Base-by-base conservation (phyloP, 30 jellyfish, hydroid and myxozoan genomes). In the Aurelia sp. region DNA sequence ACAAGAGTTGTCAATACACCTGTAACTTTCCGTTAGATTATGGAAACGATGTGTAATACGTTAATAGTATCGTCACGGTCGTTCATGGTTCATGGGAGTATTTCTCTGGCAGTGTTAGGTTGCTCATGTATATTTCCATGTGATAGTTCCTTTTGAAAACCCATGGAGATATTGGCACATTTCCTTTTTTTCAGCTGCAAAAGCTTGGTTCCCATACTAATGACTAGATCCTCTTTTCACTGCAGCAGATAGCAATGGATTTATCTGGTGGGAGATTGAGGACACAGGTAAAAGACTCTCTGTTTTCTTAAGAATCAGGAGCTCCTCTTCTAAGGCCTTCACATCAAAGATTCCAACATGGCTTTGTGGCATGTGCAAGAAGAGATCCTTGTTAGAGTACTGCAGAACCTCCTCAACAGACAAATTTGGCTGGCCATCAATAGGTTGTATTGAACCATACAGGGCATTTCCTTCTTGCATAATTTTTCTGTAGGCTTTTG, bases 371-470 rank as follows among this genome's bases (percentile, higher is more conserved):
- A 59, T 59, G 30, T 59, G 30, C 27, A 59, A 17, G 16, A 59
- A 6, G 10, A 59, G 69, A 11, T 21, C 69, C 3, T 59, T 59
- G 21, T n/a, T 59, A 0, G 69, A 59, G 8, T n/a, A 21, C 15
- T 59, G 69, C 27, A 59, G 21, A 17, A 59, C 69, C 6, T 59
- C 69, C 30, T 59, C 69, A 21, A 59, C 69, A 17, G 69, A 59
- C 30, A 59, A 59, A 59, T 59, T 59, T 17, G 15, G 69, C 30
- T 59, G 69, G 30, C 69, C 69, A 59, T 59, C 69, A 17, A 59
- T 59, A 17, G 27, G 27, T 17, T 21, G 27, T n/a, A 59, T 59
- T 10, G 69, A 59, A 4, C 30, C 69, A 4, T 59, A 59, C 1
- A 59, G 27, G 30, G 4, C 69, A 59, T 59, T 59, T 59, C 69